Evolutionary conservation across 2,797 vertebrate species (phyloP).

Genomic region (Enteromius fasciolatus): DNA sequence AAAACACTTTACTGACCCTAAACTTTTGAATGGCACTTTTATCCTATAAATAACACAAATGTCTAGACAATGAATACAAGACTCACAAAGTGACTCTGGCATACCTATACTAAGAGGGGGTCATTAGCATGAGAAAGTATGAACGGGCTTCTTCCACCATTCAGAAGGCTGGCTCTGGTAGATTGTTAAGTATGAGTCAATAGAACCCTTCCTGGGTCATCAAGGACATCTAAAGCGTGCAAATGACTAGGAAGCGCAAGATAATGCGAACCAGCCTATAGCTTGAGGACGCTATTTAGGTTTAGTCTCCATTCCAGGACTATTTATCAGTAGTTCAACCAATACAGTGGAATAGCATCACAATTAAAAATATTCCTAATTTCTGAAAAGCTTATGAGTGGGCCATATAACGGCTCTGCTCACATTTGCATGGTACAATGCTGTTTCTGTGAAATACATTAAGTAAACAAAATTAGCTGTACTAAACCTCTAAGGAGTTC

Average conservation of each 20-base stretch:
- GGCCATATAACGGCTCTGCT: neutral
- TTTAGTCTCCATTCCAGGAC: neutral
- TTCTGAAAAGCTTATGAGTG: neutral
- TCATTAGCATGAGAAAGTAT: constrained; percentile 46
- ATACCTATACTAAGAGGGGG: neutral
- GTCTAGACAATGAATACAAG: constrained; percentile 8
- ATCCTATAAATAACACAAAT: neutral
- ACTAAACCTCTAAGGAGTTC: constrained; percentile 61
- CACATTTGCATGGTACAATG: neutral
- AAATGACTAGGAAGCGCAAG: constrained; percentile 52
- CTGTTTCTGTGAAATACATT: constrained; percentile 8
- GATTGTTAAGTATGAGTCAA: constrained; percentile 49
- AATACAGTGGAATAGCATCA: neutral
- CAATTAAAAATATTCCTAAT: neutral
- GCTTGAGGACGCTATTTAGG: constrained; percentile 10
- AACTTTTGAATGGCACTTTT: neutral
- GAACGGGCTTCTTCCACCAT: neutral
- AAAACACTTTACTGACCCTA: neutral
- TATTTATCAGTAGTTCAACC: neutral
- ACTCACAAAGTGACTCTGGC: constrained; percentile 11
- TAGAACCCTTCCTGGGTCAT: constrained; percentile 52
- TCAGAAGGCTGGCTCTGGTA: constrained; percentile 1
- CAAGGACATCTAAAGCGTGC: constrained; percentile 49
- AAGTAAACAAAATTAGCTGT: constrained; percentile 61
- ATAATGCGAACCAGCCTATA: constrained; percentile 57